Base-by-base conservation (phyloP, 2,797 vertebrate genomes). In the Phrynocephalus vlangalii region DNA sequence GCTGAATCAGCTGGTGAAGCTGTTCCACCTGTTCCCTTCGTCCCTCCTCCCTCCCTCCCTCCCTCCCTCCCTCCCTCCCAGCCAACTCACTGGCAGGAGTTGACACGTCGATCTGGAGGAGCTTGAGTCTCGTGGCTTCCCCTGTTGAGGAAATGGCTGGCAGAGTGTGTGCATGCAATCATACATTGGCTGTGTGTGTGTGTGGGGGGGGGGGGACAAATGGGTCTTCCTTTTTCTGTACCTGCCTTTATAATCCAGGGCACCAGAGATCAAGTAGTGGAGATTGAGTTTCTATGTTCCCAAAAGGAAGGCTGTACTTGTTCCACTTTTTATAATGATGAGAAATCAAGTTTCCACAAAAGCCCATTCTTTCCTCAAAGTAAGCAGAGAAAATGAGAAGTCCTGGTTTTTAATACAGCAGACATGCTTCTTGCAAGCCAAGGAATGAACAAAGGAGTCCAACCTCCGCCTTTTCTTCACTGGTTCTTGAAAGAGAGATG, bases 11-110 rank as follows among this genome's bases (percentile, higher is more conserved):
- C 89, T 26, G 71, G 60, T 4, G 7, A 87, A 76, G 89, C 85
- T n/a, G 85, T 76, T 85, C 86, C 83, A 90, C 89, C 89, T 90
- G 89, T 90, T 90, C 72, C 72, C 72, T 8, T 22, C 73, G 18
- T 13, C 13, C 20, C 15, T 15, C 33, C 38, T 7, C 85, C 30
- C 50, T 78, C 77, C 73, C 78, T 78, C 83, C 83, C 52, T n/a
- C n/a, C n/a, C n/a, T n/a, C n/a, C 33, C 38, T 7, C 85, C 30
- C 50, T 78, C 77, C 73, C 78, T 78, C 83, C 83, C 52, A 88
- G 83, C 78, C 71, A 66, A 56, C 26, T 88, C 72, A 82, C 83
- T 77, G 70, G 78, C 87, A 88, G 85, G 77, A 87, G 76, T 71
- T 90, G 82, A 77, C 82, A 77, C 44, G 28, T 68, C 75, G 60